Evolutionary conservation across 23 tunicate genomes (phyloP), one percentile per base, ranked within the genome.

Genomic region (Corella eumyota): DNA sequence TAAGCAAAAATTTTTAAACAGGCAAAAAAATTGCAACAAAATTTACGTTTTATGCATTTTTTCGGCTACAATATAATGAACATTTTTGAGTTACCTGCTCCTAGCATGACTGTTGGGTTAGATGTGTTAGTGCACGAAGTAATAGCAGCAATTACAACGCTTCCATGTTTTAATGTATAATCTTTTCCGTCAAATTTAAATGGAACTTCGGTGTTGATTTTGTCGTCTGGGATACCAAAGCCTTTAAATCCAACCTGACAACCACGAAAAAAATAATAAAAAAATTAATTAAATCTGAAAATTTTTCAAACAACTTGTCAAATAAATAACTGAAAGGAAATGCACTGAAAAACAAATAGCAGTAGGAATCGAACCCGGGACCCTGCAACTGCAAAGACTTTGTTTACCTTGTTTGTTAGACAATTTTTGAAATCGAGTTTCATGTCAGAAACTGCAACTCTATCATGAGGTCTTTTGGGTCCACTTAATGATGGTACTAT

Each of bases 31-130:
- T 40, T 40, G 48, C 13, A 9, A 9, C 13, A 40, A 15, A 9
- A 15, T 40, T 9, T 40, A 9, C 48, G 15, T 40, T 40, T 40
- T 40, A 9, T 40, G 48, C 48, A 11, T 15, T 11, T 40, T 40
- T n/a, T n/a, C n/a, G n/a, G n/a, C n/a, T n/a, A n/a, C n/a, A n/a
- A n/a, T n/a, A n/a, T n/a, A n/a, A n/a, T n/a, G n/a, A n/a, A n/a
- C 15, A 40, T 40, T 9, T 40, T 11, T 32, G 27, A 49, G 70
- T 7, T 36, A 88, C 96, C 96, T 60, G 98, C 86, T 0, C 98
- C 98, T 6, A 92, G 77, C 98, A 92, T 92, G 32, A 92, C 98
- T 27, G 98, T 92, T 6, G 98, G 98, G 45, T 92, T 81, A 77
- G 81, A 71, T 15, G 92, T 81, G 57, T 92, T 92, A 4, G 92